Percentiles rank a stretch among this genome's conserved stretches.
Conservation (phyloP, 1,140 invertebrate species). For the Caenorhabditis latens region DNA sequence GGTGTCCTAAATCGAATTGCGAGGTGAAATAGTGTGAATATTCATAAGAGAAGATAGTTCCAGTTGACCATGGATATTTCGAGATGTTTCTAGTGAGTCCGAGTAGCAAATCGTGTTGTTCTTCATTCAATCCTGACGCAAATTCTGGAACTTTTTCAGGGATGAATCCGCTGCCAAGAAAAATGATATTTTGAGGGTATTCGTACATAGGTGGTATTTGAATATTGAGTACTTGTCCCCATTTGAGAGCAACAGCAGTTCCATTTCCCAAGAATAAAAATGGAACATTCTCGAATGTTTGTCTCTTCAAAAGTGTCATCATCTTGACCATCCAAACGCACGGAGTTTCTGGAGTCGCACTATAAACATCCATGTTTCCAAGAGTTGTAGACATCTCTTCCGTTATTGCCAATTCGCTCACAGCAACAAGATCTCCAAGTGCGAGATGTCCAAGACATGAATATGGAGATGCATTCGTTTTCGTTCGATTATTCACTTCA, state of each 20-base stretch:
- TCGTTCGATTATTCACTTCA: conserved; percentile 18
- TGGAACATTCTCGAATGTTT: not conserved
- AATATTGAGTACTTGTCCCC: not conserved
- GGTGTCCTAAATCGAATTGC: not conserved
- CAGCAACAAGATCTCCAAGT: conserved; percentile 16
- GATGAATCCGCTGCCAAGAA: conserved; percentile 7
- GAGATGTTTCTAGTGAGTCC: not conserved
- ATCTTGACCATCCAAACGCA: not conserved
- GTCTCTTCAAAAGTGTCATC: not conserved
- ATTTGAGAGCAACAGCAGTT: conserved; percentile 5
- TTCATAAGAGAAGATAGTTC: not conserved
- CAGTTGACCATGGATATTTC: not conserved
- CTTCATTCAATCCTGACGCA: not conserved
- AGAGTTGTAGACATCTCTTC: not conserved
- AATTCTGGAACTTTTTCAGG: not conserved
- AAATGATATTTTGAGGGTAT: not conserved
- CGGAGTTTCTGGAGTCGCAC: not conserved
- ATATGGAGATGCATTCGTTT: not conserved
- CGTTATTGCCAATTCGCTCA: not conserved
- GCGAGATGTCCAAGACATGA: conserved; percentile 3
- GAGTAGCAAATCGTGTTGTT: not conserved
- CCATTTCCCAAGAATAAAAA: not conserved
- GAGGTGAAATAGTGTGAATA: not conserved
- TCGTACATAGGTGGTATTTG: not conserved
- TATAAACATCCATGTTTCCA: not conserved